Evolutionary conservation across 2,113 vertebrate species (phyloP), one percentile per base, ranked within the genome.

Genomic region (Fregata magnificens): DNA sequence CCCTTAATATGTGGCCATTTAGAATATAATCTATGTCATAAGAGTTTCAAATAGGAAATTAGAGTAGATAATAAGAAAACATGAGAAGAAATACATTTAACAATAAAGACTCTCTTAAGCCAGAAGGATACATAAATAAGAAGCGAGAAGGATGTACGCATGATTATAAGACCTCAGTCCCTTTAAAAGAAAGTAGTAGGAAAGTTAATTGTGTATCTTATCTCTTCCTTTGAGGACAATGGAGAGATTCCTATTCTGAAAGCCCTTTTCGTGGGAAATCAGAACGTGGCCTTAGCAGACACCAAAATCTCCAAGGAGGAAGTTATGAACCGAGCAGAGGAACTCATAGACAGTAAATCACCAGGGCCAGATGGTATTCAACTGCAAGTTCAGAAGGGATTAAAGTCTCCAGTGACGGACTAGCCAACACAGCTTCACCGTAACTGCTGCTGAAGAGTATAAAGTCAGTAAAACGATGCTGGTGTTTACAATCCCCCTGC

Each of bases 181-280:
- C 72, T 65, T 62, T 78, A 47, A 62, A 79, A 53, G n/a, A 45
- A 71, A 82, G 52, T 24, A 45, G 61, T 16, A 38, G 67, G 55
- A 15, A 85, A 86, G 42, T 93, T 70, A 81, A 92, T 67, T 84
- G 42, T 38, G 20, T 38, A 20, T 50, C 61, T 90, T 44, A 19
- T 45, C 59, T 71, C 66, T 73, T 65, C 62, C 69, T 92, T 58
- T n/a, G 74, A 96, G 91, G 88, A 90, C 91, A 93, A 78, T 61
- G 59, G 79, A 58, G 67, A 96, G 67, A 91, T 90, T 90, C 86
- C 84, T 95, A 79, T 89, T 88, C 73, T 17, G 63, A 79, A 66
- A 69, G 74, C 38, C 56, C 29, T 67, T 63, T 89, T 6, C 29
- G 15, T 3, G 16, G 63, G 78, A 84, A 93, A 93, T 89, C 82